phyloP scores from a whole-genome alignment of 2,888 invertebrate genomes.

The Phyllotreta cruciferae region DNA sequence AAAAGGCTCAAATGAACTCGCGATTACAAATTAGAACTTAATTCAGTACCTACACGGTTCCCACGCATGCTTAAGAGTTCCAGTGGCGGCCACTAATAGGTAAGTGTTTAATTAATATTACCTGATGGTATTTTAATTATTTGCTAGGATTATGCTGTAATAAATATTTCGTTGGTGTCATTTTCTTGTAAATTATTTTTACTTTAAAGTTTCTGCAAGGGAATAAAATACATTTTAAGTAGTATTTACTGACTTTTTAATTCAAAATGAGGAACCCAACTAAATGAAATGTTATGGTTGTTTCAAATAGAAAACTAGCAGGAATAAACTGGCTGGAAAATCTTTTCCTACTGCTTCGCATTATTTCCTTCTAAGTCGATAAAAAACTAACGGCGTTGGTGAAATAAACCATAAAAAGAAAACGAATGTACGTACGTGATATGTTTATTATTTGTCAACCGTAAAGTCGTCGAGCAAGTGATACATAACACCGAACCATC shows the following conservation, averaged over 20 bases:
- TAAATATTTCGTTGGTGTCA: too few relatives aligned
- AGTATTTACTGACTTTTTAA: too few relatives aligned
- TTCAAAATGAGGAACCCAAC: too few relatives aligned
- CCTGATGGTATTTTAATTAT: background rate
- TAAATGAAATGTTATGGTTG: too few relatives aligned
- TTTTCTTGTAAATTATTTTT: too few relatives aligned
- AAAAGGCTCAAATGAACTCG: slow-evolving; percentile 45
- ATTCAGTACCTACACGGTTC: slow-evolving; percentile 43
- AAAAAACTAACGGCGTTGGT: slow-evolving; percentile 43
- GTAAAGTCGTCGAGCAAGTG: slow-evolving; percentile 19
- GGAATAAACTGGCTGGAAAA: slow-evolving; percentile 30
- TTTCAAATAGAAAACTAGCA: too few relatives aligned
- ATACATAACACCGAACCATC: slow-evolving; percentile 8
- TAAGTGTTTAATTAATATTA: background rate
- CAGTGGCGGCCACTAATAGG: background rate
- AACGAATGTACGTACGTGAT: slow-evolving; percentile 45
- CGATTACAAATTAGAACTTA: slow-evolving; percentile 48
- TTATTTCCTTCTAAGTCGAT: slow-evolving; percentile 36
- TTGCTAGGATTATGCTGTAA: too few relatives aligned
- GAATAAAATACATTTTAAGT: too few relatives aligned
- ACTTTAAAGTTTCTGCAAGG: too few relatives aligned
- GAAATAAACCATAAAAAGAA: slow-evolving; percentile 44
- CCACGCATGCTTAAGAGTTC: slow-evolving; percentile 42
- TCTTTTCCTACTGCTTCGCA: slow-evolving; percentile 37
- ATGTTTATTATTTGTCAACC: slow-evolving; percentile 31